A percentile compares a stretch with the other conserved stretches of the same genome.
Evolutionary conservation across 1,140 invertebrate genomes (phyloP).

Genomic region (Vanessa atalanta): DNA sequence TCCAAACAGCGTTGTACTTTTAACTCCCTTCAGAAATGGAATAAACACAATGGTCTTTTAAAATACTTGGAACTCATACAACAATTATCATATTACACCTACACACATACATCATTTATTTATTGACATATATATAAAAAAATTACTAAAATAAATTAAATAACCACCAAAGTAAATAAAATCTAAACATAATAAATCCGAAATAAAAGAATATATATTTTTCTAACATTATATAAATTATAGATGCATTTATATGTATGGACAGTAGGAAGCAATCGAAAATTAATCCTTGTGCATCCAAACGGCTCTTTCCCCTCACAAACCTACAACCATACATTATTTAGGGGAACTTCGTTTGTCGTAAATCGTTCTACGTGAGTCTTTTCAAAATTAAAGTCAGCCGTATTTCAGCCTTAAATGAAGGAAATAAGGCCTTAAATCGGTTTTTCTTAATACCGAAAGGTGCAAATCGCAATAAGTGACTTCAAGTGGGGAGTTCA

Average conservation of each 20-base stretch:
- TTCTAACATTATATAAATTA: no score
- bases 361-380: slow-evolving; percentile 24
- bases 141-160: no score
- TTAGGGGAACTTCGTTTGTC: slow-evolving; percentile 30
- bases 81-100: no score
- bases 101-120: no score
- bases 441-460: background rate
- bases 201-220: no score
- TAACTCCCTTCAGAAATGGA: no score
- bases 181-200: no score
- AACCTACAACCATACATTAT: slow-evolving; percentile 27
- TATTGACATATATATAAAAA: no score
- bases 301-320: slow-evolving; percentile 24
- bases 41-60: no score
- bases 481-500: slow-evolving; percentile 26
- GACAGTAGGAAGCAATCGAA: slow-evolving; percentile 15
- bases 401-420: slow-evolving; percentile 4
- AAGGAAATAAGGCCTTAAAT: slow-evolving; percentile 6
- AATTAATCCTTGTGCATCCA: slow-evolving; percentile 22
- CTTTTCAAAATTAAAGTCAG: background rate
- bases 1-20: no score
- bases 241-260: background rate
- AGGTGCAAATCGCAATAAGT: slow-evolving; percentile 26
- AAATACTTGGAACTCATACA: no score
- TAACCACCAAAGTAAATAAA: no score